Percentiles rank a stretch among this genome's conserved stretches.
Evolutionary conservation across 2,888 invertebrate species (phyloP).

Genomic region (Sicus ferrugineus): DNA sequence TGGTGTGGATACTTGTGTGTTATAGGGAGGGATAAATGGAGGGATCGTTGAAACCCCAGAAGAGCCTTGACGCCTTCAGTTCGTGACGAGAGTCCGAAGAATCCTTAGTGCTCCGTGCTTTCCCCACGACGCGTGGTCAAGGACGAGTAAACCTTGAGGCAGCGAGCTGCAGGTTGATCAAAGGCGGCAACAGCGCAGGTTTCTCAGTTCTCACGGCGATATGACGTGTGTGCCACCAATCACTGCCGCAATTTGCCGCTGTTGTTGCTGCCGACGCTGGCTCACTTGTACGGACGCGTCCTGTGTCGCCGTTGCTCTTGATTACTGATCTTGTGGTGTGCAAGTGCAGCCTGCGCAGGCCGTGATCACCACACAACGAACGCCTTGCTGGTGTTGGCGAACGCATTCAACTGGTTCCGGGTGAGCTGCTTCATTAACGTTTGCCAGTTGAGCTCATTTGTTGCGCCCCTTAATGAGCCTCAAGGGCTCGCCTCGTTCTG

Average conservation of each 20-base stretch:
- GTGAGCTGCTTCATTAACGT: conserved; percentile 1
- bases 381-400: background rate
- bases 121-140: background rate
- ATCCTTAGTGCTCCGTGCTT: background rate
- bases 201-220: conserved; percentile 44
- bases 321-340: background rate
- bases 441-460: background rate
- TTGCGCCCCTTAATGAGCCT: conserved; percentile 9
- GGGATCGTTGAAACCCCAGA: too few species aligned
- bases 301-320: background rate
- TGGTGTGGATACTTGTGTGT: too few species aligned
- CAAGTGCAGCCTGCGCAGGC: background rate
- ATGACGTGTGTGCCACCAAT: conserved; percentile 20
- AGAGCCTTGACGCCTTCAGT: too few species aligned
- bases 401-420: background rate
- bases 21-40: too few species aligned
- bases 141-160: background rate
- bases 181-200: conserved; percentile 24
- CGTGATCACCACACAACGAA: background rate
- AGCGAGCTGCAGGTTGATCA: conserved; percentile 3
- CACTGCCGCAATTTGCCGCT: conserved; percentile 4
- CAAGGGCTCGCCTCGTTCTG: conserved; percentile 12
- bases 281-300: background rate
- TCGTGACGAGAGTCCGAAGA: too few species aligned
- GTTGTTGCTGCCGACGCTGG: background rate